These are phyloP conservation scores for Iphiclides podalirius DNA, from an alignment of 2,888 invertebrate genomes.

Conservation along the genomic window DNA sequence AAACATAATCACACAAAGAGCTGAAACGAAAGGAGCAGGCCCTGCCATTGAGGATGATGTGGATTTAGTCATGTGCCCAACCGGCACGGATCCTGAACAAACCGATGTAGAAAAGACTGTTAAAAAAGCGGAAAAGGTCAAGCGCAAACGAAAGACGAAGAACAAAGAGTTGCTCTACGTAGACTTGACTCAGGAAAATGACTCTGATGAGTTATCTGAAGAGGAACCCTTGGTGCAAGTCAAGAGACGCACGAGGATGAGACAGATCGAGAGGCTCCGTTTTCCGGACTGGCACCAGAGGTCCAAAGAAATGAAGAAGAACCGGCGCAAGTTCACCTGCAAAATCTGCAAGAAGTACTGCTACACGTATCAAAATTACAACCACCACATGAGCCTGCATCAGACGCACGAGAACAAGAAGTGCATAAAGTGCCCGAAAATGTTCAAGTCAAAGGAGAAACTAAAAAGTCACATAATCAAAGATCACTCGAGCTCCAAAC, in stretches of 20 bases:
- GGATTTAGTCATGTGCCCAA: constrained; percentile 28
- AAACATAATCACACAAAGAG: background rate
- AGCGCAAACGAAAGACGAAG: constrained; percentile 32
- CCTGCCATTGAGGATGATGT: constrained; percentile 1
- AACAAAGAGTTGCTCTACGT: background rate
- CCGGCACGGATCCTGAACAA: constrained; percentile 23
- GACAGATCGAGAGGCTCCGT: background rate
- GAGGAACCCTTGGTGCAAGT: constrained; percentile 44
- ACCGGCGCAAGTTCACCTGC: constrained; percentile 46
- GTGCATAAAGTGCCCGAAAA: constrained; percentile 56
- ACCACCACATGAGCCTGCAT: constrained; percentile 59
- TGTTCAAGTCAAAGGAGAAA: constrained; percentile 43
- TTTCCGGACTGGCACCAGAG: constrained; percentile 11
- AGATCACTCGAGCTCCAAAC: constrained; percentile 50
- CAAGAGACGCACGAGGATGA: constrained; percentile 29
- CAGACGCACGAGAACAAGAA: constrained; percentile 42
- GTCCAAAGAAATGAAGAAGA: constrained; percentile 20
- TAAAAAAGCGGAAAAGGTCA: constrained; percentile 1
- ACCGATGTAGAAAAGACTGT: constrained; percentile 22
- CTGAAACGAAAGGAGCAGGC: background rate
- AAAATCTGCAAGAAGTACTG: constrained; percentile 57
- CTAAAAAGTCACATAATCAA: constrained; percentile 45
- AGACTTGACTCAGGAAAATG: constrained; percentile 3
- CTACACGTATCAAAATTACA: constrained; percentile 61
- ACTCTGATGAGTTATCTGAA: constrained; percentile 43